A percentile compares a stretch with the other conserved stretches of the same genome.
These are phyloP conservation scores for Leiothrix lutea DNA, from an alignment of 2,113 vertebrate genomes.

Conservation along the genomic window DNA sequence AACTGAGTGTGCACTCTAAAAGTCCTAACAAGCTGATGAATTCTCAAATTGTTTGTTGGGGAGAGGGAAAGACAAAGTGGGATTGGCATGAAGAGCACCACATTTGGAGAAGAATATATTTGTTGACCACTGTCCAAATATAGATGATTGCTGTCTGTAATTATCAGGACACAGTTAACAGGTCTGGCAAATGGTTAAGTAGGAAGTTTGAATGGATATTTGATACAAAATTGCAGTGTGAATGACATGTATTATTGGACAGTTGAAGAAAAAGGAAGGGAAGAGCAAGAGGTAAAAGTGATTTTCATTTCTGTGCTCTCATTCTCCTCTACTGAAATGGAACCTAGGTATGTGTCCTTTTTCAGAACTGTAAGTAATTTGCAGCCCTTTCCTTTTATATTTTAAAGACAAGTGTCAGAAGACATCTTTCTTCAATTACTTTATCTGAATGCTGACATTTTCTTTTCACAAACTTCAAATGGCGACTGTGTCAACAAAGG, in stretches of 20 bases:
- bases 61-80: not conserved
- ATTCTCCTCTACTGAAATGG: not conserved
- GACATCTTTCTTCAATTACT: slow-evolving; percentile 13
- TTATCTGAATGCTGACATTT: slow-evolving; percentile 11
- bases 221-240: not conserved
- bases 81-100: not conserved
- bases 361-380: slow-evolving; percentile 7
- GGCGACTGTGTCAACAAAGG: not conserved
- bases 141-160: not conserved
- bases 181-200: not conserved
- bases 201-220: not conserved
- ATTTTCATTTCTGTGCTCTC: not conserved
- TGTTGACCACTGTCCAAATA: not conserved
- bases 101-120: not conserved
- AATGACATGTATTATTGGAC: not conserved
- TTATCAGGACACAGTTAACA: not conserved
- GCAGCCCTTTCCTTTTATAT: not conserved
- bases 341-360: not conserved
- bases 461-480: slow-evolving; percentile 3
- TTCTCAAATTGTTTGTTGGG: not conserved
- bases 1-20: not conserved
- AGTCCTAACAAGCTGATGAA: not conserved
- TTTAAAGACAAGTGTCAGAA: slow-evolving; percentile 5
- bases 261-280: not conserved
- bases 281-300: not conserved